These are phyloP conservation scores for Sebastes cheni DNA, from an alignment of 2,797 vertebrate genomes.

Conservation along the genomic window DNA sequence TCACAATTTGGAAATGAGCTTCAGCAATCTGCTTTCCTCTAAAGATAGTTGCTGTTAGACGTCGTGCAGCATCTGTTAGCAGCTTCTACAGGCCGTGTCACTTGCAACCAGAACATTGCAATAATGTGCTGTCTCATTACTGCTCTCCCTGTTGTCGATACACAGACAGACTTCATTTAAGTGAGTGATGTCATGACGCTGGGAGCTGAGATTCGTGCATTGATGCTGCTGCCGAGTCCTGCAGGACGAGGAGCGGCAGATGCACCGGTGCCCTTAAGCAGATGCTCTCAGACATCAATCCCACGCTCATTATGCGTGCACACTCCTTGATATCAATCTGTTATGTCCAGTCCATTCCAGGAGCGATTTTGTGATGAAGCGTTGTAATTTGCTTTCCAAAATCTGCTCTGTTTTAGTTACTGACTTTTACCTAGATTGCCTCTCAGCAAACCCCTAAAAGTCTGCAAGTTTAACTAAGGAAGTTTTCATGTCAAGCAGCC, in stretches of 20 bases:
- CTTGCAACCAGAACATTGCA: constrained; percentile 27
- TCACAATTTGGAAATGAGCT: constrained; percentile 1
- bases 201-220: not conserved
- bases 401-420: constrained; percentile 14
- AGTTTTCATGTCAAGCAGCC: not conserved
- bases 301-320: constrained; percentile 35
- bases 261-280: constrained; percentile 45
- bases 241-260: constrained; percentile 26
- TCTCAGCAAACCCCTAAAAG: not conserved
- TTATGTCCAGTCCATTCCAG: constrained; percentile 24
- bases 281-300: constrained; percentile 35
- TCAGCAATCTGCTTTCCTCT: not conserved
- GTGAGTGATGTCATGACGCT: constrained; percentile 23
- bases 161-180: constrained; percentile 40
- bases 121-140: constrained; percentile 53
- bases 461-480: not conserved
- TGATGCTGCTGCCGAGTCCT: constrained; percentile 3
- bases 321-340: constrained; percentile 38
- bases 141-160: constrained; percentile 1
- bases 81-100: constrained; percentile 20
- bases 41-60: constrained; percentile 3
- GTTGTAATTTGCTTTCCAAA: constrained; percentile 32
- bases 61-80: constrained; percentile 32
- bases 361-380: constrained; percentile 41
- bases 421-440: constrained; percentile 9